Conservation (phyloP, 2,113 vertebrate genomes). For the Etia nguti region DNA sequence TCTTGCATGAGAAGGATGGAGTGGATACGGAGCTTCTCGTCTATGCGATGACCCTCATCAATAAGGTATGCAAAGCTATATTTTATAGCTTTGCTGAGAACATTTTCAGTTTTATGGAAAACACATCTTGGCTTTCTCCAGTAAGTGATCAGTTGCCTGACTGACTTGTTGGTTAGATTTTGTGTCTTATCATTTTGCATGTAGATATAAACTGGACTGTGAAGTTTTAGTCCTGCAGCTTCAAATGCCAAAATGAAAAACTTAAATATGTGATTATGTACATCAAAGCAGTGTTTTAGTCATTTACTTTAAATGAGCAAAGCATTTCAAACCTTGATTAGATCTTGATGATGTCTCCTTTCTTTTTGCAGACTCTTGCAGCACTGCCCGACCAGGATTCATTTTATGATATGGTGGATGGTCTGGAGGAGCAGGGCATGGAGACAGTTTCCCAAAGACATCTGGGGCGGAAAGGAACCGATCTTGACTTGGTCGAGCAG, state of each 20-base stretch:
- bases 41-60: conserved; percentile 91
- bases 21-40: conserved; percentile 92
- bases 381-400: conserved; percentile 91
- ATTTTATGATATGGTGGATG: conserved; percentile 92
- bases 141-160: not conserved
- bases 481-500: conserved; percentile 90
- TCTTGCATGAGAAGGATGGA: conserved; percentile 90
- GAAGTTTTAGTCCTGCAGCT: not conserved
- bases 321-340: not conserved
- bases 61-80: conserved; percentile 80
- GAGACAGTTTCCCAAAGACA: conserved; percentile 84
- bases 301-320: not conserved
- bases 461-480: conserved; percentile 85
- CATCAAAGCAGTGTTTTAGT: not conserved
- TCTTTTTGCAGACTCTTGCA: conserved; percentile 75
- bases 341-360: not conserved
- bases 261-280: not conserved
- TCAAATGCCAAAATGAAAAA: not conserved
- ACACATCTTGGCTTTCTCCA: not conserved
- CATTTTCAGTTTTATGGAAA: not conserved
- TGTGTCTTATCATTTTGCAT: not conserved
- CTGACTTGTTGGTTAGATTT: not conserved
- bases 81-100: not conserved
- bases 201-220: not conserved
- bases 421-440: conserved; percentile 90